Evolutionary conservation across 2,797 vertebrate genomes (phyloP), one percentile per base, ranked within the genome.

Genomic region (Typhlichthys subterraneus): DNA sequence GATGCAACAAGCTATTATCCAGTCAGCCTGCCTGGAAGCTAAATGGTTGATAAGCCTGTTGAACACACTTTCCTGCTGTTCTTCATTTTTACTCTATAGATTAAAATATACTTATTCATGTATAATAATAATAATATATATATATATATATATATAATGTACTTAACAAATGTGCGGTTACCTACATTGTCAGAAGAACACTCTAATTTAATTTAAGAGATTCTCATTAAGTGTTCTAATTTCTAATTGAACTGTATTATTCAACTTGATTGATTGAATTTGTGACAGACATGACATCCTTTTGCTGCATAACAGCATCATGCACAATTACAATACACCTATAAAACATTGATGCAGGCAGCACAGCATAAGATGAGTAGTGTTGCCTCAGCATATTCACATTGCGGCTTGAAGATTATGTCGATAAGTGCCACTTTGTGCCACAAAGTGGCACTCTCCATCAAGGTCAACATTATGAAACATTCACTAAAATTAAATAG

Each of bases 31-130:
- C 63, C 72, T 68, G 79, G 61, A 75, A 19, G 45, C 77, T 87
- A 75, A 87, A 86, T 86, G 77, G 84, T 87, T 88, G 66, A 87
- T 86, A 74, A 77, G 65, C 58, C 67, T 63, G 60, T 4, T 0
- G 65, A 67, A 69, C 65, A 59, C 81, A 86, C 73, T 78, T 42
- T 85, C 82, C 77, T 72, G 63, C 75, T 76, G 60, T 59, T 75
- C 56, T 49, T 69, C 69, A 77, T 60, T 68, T 61, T 50, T 47
- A 46, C 45, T 50, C 29, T 29, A 55, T 49, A 64, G 52, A 65
- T 5, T 5, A 12, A 45, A 57, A 14, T 10, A n/a, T 12, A 4
- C 23, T 29, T 23, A 19, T 2, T 19, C 2, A 19, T 19, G 19
- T 19, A 19, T 19, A 19, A 17, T 23, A 19, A 19, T 19, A 19